A percentile compares a stretch with the other conserved stretches of the same genome.
These are phyloP conservation scores for Phortica okadai DNA, from an alignment of 2,888 invertebrate genomes.

Conservation along the genomic window DNA sequence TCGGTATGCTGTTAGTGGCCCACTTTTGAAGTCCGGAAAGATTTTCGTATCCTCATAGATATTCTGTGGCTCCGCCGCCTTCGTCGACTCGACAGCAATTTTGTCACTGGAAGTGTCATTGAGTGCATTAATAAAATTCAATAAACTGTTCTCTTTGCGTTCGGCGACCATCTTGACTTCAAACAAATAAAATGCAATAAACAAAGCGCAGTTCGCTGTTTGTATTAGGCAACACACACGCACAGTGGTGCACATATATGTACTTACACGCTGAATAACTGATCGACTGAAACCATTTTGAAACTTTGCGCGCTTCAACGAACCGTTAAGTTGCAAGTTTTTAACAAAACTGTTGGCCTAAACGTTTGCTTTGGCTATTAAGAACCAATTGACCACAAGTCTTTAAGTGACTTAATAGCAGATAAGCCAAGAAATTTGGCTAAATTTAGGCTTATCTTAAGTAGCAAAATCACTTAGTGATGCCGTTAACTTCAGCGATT, in stretches of 20 bases:
- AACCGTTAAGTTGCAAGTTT: neutral
- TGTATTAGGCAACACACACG: neutral
- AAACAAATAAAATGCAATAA: neutral
- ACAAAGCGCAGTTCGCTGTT: neutral
- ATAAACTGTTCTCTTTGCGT: neutral
- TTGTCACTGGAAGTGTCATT: slow-evolving; percentile 50
- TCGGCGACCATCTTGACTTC: neutral
- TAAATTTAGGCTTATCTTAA: too few species aligned
- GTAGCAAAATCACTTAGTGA: too few species aligned
- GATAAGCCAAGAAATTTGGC: too few species aligned
- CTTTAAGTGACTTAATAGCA: too few species aligned
- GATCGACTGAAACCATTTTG: neutral
- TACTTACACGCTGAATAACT: neutral
- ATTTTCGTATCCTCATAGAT: slow-evolving; percentile 74
- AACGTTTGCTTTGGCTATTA: neutral
- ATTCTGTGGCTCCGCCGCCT: slow-evolving; percentile 35
- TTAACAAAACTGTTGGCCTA: slow-evolving; percentile 1
- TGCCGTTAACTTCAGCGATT: too few species aligned
- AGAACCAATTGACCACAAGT: neutral
- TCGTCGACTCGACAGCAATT: slow-evolving; percentile 20
- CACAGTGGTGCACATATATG: neutral
- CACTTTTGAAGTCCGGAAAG: slow-evolving; percentile 80
- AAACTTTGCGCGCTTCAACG: neutral
- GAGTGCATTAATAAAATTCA: slow-evolving; percentile 45
- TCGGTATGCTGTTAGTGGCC: slow-evolving; percentile 82